Evolutionary conservation across 1,140 invertebrate species (phyloP), one percentile per base, ranked within the genome.

Genomic region (Meloidogyne floridensis): DNA sequence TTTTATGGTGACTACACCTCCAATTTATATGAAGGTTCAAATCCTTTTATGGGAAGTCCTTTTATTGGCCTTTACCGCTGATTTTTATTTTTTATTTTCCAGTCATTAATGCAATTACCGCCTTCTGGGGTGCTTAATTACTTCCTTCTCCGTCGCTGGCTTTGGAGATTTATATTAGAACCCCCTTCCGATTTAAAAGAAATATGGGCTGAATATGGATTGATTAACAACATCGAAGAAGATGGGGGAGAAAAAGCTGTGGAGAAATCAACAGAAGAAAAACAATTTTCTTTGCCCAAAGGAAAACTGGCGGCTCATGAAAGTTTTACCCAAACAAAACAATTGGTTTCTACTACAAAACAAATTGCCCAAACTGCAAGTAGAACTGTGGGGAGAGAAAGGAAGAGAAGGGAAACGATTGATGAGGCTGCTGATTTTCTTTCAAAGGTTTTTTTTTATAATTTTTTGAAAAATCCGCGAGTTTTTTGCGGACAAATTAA

Each of bases 201-300:
- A 54, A 80, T 90, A 18, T 89, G 87, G 87, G 87, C 83, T 20
- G 87, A 89, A 80, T 90, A 83, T 75, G 87, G 87, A 13, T 74
- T 89, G 73, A 32, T 32, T 32, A 32, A 32, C 32, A 32, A 32
- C 32, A 81, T 88, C n/a, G 20, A 72, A 72, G 9, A 78, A 4
- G 15, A 78, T 18, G 8, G 47, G 76, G 4, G 71, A n/a, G 4
- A 32, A 20, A 71, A 42, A 2, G 32, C 32, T 32, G 32, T 47
- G 47, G 4, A n/a, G 13, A 13, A 69, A 15, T 32, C 32, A 32
- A 32, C 32, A 18, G 59, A 65, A 32, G 32, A 32, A 8, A 6
- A 65, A 11, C 59, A 65, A n/a, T 18, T 65, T 65, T 5, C n/a
- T 13, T n/a, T 65, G 15, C 59, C 59, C n/a, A 65, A 65, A 32